These are phyloP conservation scores for Rhynchomys soricoides DNA, from an alignment of 2,113 vertebrate genomes.

Conservation along the genomic window DNA sequence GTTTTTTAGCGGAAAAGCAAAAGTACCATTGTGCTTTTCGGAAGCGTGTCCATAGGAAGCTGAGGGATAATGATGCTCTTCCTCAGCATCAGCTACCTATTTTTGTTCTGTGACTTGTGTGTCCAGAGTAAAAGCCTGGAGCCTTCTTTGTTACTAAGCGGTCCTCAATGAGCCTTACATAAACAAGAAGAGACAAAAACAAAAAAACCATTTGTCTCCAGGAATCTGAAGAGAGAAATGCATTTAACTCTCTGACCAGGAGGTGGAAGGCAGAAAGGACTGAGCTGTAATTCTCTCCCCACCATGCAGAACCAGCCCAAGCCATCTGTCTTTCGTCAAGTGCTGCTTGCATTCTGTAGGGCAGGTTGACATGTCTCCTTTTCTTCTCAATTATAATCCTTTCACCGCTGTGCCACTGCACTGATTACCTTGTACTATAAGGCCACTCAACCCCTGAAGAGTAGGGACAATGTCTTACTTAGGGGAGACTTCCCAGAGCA, in stretches of 20 bases:
- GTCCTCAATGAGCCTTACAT: background rate
- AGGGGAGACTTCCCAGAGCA: background rate
- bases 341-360: background rate
- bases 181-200: background rate
- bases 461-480: background rate
- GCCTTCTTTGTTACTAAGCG: background rate
- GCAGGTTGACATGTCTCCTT: background rate
- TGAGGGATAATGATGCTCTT: background rate
- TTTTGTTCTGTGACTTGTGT: background rate
- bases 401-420: background rate
- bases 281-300: background rate
- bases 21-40: background rate
- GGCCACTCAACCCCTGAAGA: background rate
- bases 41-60: background rate
- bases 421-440: background rate
- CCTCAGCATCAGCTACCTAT: background rate
- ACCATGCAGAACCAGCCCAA: background rate
- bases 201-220: background rate
- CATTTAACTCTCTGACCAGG: conserved; percentile 12
- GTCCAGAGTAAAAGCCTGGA: background rate
- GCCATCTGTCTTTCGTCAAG: background rate
- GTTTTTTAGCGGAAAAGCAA: background rate
- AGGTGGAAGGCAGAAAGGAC: background rate
- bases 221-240: background rate
- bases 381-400: background rate